Percentiles rank a stretch among this genome's conserved stretches.
phyloP scores from a whole-genome alignment of 2,113 vertebrate species.

The Delphinapterus leucas region DNA sequence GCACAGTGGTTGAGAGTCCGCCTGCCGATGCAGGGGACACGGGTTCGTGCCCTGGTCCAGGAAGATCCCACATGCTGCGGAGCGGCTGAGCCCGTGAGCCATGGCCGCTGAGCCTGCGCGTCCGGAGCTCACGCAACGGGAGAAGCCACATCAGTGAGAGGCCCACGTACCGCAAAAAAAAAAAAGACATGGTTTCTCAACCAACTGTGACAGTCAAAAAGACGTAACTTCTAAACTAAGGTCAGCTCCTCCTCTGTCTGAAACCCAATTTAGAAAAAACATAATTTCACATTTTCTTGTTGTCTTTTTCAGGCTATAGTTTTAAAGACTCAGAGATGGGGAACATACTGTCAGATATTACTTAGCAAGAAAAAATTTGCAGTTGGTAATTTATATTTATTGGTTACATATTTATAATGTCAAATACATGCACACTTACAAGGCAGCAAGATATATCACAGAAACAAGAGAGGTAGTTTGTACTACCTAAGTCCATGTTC shows the following conservation, averaged over 20 bases:
- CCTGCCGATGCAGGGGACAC: too few relatives aligned
- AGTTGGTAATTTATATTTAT: not conserved
- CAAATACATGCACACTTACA: not conserved
- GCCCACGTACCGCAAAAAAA: too few relatives aligned
- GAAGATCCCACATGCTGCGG: too few relatives aligned
- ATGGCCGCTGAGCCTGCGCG: too few relatives aligned
- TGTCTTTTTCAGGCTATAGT: not conserved
- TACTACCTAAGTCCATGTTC: not conserved
- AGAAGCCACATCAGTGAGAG: too few relatives aligned
- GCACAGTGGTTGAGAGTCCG: too few relatives aligned
- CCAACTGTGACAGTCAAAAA: not conserved
- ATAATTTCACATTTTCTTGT: not conserved
- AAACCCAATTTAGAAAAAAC: not conserved
- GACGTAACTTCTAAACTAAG: not conserved
- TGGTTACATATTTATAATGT: not conserved
- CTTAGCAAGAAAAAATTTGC: conserved; percentile 24
- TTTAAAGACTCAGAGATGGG: not conserved
- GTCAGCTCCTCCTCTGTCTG: not conserved
- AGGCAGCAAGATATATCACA: not conserved
- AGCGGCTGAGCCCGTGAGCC: too few relatives aligned
- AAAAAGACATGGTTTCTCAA: conserved; percentile 15
- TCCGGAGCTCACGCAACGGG: too few relatives aligned
- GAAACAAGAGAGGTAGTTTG: not conserved
- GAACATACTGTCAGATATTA: not conserved
- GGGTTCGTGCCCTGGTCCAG: too few relatives aligned